Conservation (phyloP, 2,888 invertebrate genomes). For the Caenorhabditis virilis region DNA sequence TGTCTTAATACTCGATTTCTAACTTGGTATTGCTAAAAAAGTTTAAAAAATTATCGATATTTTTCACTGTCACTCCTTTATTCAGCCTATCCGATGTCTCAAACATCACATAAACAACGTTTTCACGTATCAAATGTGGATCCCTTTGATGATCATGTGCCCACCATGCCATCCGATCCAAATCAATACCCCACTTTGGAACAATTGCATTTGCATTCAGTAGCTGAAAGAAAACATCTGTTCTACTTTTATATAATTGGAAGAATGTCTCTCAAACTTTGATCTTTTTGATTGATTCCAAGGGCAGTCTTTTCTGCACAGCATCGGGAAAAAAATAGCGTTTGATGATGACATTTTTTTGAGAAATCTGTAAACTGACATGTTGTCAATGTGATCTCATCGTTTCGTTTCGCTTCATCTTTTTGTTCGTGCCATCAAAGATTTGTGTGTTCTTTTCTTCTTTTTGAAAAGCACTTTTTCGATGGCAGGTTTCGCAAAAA, state of each 20-base stretch:
- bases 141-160: slow-evolving; percentile 1
- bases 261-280: background rate
- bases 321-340: background rate
- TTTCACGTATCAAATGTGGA: no score
- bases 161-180: slow-evolving; percentile 1
- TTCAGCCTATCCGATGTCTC: background rate
- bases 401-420: no score
- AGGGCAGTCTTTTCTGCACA: background rate
- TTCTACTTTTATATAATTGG: no score
- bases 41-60: slow-evolving; percentile 1
- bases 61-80: background rate
- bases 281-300: background rate
- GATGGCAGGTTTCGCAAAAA: no score
- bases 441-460: no score
- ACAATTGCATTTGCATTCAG: background rate
- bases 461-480: no score
- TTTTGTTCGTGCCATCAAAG: no score
- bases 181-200: slow-evolving; percentile 5
- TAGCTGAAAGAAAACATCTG: background rate
- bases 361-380: background rate
- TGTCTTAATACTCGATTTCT: background rate
- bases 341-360: background rate
- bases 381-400: no score
- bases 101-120: no score
- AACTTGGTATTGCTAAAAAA: no score